Evolutionary conservation across 2,888 invertebrate species (phyloP).

Genomic region (Ormia ochracea): DNA sequence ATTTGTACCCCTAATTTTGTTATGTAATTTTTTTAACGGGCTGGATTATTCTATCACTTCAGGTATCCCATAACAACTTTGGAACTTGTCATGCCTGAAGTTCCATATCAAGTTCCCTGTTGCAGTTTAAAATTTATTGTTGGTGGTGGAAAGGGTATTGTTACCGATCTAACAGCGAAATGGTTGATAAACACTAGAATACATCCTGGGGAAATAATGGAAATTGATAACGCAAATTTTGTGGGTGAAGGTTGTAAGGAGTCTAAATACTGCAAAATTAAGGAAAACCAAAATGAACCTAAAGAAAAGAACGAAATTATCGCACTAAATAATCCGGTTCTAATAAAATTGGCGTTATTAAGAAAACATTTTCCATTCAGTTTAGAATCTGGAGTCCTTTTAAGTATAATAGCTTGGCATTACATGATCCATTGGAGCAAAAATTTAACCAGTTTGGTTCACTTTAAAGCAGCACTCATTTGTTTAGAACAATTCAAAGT

Average conservation of each 20-base stretch:
- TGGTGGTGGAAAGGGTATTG: constrained; percentile 85
- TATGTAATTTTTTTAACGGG: too few species aligned
- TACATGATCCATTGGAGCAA: constrained; percentile 92
- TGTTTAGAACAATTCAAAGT: constrained; percentile 79
- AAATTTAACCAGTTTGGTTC: constrained; percentile 81
- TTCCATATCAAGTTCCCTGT: constrained; percentile 79
- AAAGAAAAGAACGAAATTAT: constrained; percentile 45
- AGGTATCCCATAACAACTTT: constrained; percentile 69
- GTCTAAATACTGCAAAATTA: not conserved
- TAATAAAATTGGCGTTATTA: constrained; percentile 81
- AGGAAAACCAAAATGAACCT: constrained; percentile 9
- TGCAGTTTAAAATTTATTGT: constrained; percentile 83
- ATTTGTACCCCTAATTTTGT: too few species aligned
- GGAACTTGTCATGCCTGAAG: constrained; percentile 77
- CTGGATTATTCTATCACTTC: not conserved
- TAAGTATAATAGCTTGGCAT: constrained; percentile 94
- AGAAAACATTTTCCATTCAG: constrained; percentile 91
- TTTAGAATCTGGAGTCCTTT: constrained; percentile 85
- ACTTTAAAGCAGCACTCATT: constrained; percentile 83
- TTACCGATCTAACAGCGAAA: constrained; percentile 91
- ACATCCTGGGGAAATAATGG: constrained; percentile 81
- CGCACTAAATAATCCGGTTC: constrained; percentile 75
- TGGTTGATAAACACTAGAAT: constrained; percentile 88
- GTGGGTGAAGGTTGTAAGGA: constrained; percentile 22
- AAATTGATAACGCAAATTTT: constrained; percentile 70